Base-by-base conservation (phyloP, 2,797 vertebrate species). In the Falco berigora region DNA sequence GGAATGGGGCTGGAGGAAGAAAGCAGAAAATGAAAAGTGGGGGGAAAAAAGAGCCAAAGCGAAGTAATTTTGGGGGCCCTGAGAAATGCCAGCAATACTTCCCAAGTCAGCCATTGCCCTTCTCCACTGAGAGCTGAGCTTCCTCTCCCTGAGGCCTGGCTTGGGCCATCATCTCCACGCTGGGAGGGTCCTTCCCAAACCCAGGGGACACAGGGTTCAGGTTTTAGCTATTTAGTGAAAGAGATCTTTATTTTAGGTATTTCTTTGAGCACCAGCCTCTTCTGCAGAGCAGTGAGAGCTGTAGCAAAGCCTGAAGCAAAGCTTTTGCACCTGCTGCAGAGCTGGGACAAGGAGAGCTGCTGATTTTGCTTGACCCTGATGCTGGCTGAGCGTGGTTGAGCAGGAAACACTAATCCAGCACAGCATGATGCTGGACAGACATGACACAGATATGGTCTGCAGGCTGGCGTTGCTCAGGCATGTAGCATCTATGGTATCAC, bases 131-230 rank as follows among this genome's bases (percentile, higher is more conserved):
- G 74, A 21, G 22, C 73, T 21, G 40, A 38, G 38, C 15, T 53
- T 56, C 36, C 61, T 4, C 10, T 44, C 42, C 63, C n/a, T 2
- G 2, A 19, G 32, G 46, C 3, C 46, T 53, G 58, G 5, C 38
- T 47, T 1, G 8, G 34, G 22, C 6, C 34, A 9, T 21, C 1
- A 5, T 44, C 47, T 42, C 42, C 32, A 47, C 32, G 2, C 3
- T 1, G 1, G 15, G 21, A 49, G 1, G 40, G 30, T 42, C 34
- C 36, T 5, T 49, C 30, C 10, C 34, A 40, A n/a, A 25, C 27
- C 34, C 30, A 3, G 30, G 36, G 38, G 58, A 12, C 0, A 0
- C 44, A 16, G 27, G 12, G 12, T 8, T 66, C 1, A 3, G 1
- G 58, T 46, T 72, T 58, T 14, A 52, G n/a, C 52, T 66, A 10